Evolutionary conservation across 2,797 vertebrate genomes (phyloP).

Genomic region (Oreortyx pictus): DNA sequence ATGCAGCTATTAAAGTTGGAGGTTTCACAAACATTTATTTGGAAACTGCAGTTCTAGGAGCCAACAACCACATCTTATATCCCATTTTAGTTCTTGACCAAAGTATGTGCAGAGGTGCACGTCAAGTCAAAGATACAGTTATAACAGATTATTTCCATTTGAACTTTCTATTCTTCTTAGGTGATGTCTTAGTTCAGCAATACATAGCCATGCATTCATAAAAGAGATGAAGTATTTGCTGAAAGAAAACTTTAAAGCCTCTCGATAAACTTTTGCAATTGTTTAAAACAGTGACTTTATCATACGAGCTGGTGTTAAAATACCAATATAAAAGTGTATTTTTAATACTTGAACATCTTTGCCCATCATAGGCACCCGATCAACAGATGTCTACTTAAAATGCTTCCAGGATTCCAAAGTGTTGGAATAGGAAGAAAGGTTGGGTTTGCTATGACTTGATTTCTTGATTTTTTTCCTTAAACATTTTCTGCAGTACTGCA

Average conservation of each 20-base stretch:
- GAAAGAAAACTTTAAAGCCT: neutral
- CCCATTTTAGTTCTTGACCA: neutral
- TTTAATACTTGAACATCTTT: neutral
- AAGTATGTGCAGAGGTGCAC: neutral
- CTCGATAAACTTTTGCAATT: neutral
- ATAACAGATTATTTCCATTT: neutral
- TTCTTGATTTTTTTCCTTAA: neutral
- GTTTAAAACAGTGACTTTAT: neutral
- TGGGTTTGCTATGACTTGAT: neutral
- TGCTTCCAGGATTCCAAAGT: neutral
- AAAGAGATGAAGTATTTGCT: neutral
- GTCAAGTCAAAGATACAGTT: neutral
- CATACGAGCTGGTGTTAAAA: neutral
- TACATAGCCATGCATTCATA: neutral
- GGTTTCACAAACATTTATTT: constrained; percentile 55
- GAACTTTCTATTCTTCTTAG: neutral
- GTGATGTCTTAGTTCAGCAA: neutral
- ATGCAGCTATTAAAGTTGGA: neutral
- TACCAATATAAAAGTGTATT: neutral
- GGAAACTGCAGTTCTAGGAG: constrained; percentile 33
- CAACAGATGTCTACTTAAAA: neutral
- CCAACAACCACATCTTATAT: constrained; percentile 5
- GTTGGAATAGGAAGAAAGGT: neutral
- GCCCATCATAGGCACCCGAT: neutral
- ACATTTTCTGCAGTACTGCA: neutral